These are phyloP conservation scores for Ostrea edulis DNA, from an alignment of 1,140 invertebrate genomes.

Conservation along the genomic window DNA sequence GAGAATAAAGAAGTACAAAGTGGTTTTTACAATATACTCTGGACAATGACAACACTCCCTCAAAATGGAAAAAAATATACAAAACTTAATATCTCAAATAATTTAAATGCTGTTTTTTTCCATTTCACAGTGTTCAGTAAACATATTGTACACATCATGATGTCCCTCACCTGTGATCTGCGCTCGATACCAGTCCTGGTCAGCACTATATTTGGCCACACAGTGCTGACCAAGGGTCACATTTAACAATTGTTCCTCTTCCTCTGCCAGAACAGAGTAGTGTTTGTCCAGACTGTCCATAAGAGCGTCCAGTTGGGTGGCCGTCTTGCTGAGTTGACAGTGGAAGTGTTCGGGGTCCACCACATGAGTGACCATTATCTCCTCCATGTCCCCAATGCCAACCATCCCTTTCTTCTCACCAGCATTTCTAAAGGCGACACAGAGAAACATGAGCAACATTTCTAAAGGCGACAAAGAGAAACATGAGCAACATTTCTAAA, in stretches of 20 bases:
- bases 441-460: neutral
- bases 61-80: too few species aligned
- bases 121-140: too few species aligned
- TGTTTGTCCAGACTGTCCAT: conserved; percentile 78
- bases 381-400: conserved; percentile 55
- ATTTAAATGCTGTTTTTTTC: too few species aligned
- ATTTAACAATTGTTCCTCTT: conserved; percentile 56
- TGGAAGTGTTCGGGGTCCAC: conserved; percentile 80
- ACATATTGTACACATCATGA: neutral
- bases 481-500: neutral
- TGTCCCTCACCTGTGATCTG: conserved; percentile 84
- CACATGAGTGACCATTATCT: conserved; percentile 72
- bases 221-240: conserved; percentile 83
- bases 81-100: too few species aligned
- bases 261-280: conserved; percentile 56
- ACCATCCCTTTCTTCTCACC: conserved; percentile 53
- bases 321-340: conserved; percentile 72
- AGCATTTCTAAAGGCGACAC: neutral
- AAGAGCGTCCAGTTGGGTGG: conserved; percentile 74
- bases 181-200: conserved; percentile 89
- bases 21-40: too few species aligned
- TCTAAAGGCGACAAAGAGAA: neutral
- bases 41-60: too few species aligned
- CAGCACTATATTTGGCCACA: conserved; percentile 86
- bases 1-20: too few species aligned